Evolutionary conservation across 1,140 invertebrate species (phyloP).

Genomic region (Aphelinus certus): DNA sequence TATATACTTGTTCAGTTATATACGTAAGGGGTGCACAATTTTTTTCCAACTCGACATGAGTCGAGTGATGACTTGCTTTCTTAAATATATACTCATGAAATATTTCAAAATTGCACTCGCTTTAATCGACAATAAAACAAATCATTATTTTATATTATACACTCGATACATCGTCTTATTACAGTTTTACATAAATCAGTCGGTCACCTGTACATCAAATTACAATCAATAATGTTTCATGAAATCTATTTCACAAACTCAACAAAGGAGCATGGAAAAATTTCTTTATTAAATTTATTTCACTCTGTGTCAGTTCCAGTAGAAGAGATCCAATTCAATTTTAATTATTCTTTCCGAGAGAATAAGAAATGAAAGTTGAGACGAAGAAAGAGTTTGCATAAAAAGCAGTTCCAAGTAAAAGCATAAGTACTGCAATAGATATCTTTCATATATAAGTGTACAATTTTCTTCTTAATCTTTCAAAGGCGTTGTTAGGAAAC

Average conservation of each 20-base stretch:
- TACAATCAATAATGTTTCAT: constrained; percentile 21
- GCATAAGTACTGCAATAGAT: constrained; percentile 20
- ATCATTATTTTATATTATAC: constrained; percentile 28
- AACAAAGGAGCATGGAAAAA: neutral
- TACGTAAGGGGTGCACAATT: constrained; percentile 13
- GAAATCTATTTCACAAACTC: neutral
- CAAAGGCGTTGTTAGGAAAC: constrained; percentile 20
- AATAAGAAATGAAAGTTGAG: constrained; percentile 5
- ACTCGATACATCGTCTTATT: constrained; percentile 26
- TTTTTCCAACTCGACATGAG: constrained; percentile 21
- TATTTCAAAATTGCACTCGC: constrained; percentile 33
- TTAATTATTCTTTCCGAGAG: constrained; percentile 14
- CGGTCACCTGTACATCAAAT: constrained; percentile 28
- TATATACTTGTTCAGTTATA: constrained; percentile 8
- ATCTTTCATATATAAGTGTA: constrained; percentile 13
- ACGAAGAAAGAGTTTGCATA: constrained; percentile 25
- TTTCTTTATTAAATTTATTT: constrained; percentile 1
- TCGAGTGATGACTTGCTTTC: constrained; percentile 28
- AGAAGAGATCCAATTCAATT: constrained; percentile 1
- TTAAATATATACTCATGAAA: constrained; percentile 32
- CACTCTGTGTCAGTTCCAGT: neutral
- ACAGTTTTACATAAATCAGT: constrained; percentile 32
- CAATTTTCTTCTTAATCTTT: constrained; percentile 13
- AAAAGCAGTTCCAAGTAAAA: constrained; percentile 18
- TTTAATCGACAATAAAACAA: constrained; percentile 22